These are phyloP conservation scores for Ambastaia sidthimunki DNA, from an alignment of 2,797 vertebrate genomes.

Conservation along the genomic window DNA sequence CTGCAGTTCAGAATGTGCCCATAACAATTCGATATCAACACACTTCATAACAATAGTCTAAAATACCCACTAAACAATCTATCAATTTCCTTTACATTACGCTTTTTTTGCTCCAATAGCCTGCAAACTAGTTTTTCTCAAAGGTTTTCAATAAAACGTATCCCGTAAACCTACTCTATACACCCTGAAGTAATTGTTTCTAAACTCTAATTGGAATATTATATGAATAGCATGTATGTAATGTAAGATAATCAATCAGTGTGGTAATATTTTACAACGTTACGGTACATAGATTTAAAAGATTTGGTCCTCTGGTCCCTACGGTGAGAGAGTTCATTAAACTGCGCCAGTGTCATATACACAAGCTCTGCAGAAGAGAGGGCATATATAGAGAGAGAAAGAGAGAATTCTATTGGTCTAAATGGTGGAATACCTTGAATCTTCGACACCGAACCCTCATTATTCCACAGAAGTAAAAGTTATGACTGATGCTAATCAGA, in stretches of 20 bases:
- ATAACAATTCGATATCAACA: conserved; percentile 48
- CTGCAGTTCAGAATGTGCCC: conserved; percentile 48
- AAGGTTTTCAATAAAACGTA: conserved; percentile 44
- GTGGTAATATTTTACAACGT: conserved; percentile 63
- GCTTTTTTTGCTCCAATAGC: conserved; percentile 27
- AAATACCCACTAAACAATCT: conserved; percentile 51
- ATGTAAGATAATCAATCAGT: conserved; percentile 57
- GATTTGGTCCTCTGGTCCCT: conserved; percentile 69
- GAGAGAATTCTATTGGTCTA: conserved; percentile 43
- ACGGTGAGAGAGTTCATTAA: conserved; percentile 50
- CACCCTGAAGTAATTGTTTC: conserved; percentile 62
- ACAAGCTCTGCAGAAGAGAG: conserved; percentile 54
- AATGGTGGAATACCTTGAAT: conserved; percentile 46
- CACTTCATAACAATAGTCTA: conserved; percentile 51
- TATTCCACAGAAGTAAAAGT: conserved; percentile 59
- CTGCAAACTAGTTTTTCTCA: conserved; percentile 50
- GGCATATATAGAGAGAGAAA: not conserved
- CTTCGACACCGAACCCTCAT: conserved; percentile 62
- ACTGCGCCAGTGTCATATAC: conserved; percentile 59
- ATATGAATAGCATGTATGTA: conserved; percentile 61
- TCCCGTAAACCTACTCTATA: conserved; percentile 55
- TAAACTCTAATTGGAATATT: conserved; percentile 59
- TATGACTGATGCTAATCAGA: conserved; percentile 36
- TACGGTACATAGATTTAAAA: conserved; percentile 66
- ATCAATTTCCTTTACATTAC: conserved; percentile 37